Base-by-base conservation (phyloP, 1,140 invertebrate genomes). In the Ladona fulva region DNA sequence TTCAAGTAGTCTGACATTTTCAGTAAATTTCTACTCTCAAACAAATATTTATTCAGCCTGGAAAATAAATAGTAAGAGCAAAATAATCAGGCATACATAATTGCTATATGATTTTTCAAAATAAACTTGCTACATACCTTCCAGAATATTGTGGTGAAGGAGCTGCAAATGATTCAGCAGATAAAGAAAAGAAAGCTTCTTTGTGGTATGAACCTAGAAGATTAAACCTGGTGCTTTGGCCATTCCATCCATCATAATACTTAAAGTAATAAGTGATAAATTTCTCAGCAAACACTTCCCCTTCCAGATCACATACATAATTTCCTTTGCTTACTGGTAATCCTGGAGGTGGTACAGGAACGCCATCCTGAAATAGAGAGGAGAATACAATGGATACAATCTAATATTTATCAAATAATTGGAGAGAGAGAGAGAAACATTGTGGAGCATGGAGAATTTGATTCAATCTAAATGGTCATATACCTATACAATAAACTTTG, bases 31-130 rank as follows among this genome's bases (percentile, higher is more conserved):
- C 52, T 66, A 66, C 52, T 66, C 1, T 66, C 52, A 19, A 12
- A 66, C 14, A 66, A 66, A 66, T 66, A 66, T 66, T 66, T 66
- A 66, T 66, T 66, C 52, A 66, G n/a, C n/a, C 52, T 66, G 12
- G 14, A 66, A 66, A 66, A 66, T 66, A 3, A 5, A 12, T 19
- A 66, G 52, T 66, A 6, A 66, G 3, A 66, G 14, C 12, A 66
- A 3, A 6, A 19, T 19, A 6, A 66, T 66, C 5, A 66, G 3
- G 3, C 3, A 12, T 22, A 16, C 14, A 3, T 66, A 66, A 66
- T 66, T 66, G 14, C 3, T 66, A 22, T 66, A 66, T 66, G 52
- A 66, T 16, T 1, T 3, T 22, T 19, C 5, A 66, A 16, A 66
- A 16, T 66, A 22, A 19, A 19, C 16, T 16, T 66, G n/a, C 52